Base-by-base conservation (phyloP, 1,140 invertebrate genomes). In the Euura saliciscinereae region DNA sequence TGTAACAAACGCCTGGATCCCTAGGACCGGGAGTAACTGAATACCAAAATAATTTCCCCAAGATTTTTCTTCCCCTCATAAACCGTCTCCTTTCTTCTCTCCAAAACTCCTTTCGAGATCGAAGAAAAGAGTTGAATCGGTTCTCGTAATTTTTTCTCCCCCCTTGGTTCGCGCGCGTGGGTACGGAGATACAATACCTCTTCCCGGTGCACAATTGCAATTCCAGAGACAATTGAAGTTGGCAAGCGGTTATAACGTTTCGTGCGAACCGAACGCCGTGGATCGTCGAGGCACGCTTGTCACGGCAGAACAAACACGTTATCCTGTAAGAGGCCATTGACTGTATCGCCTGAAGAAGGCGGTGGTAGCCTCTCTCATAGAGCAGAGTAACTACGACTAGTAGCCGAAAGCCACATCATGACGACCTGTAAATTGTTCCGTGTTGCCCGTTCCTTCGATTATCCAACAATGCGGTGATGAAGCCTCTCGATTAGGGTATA, bases 241-340 rank as follows among this genome's bases (percentile, higher is more conserved):
- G 10, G 51, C 6, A n/a, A n/a, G 5, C 51, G 51, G 51, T 59
- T 59, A 59, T 59, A 59, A 59, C 51, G 51, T 59, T 8, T 59
- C 13, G 10, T n/a, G 51, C 13, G 51, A 28, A 28, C 28, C 51
- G 51, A 59, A 59, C 51, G 51, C 51, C 8, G 8, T 8, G 51
- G 51, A 59, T 59, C 51, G 51, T 11, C 8, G 13, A 59, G 51
- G 51, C 3, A 59, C 51, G 51, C 51, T 59, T 59, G 51, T 59
- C 51, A 59, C 51, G 51, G 51, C 51, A 59, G 51, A 59, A 59
- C 51, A 59, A 59, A 59, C 51, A 59, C 51, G 51, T 59, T 59
- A 59, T 59, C 51, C 51, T 59, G 51, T 59, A 59, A 59, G 51
- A 59, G 51, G 51, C 51, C 51, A 59, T 59, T 59, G 51, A 59